Percentiles rank a stretch among this genome's conserved stretches.
Conservation (phyloP, 2,797 vertebrate species). For the Peromyscus eremicus region DNA sequence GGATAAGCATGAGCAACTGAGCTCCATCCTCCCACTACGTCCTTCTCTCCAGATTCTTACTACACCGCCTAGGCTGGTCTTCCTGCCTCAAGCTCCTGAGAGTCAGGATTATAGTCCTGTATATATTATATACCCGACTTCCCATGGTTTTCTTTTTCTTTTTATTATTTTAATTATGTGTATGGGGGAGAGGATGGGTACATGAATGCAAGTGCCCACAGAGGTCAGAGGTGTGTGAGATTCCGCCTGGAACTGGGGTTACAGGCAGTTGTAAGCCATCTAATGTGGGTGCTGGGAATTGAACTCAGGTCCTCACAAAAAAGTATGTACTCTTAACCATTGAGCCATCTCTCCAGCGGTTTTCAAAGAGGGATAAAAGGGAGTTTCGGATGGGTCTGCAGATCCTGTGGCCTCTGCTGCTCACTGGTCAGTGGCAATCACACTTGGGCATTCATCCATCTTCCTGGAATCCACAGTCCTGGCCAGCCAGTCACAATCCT, state of each 20-base stretch:
- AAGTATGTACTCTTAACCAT: neutral
- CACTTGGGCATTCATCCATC: neutral
- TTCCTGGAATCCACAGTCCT: neutral
- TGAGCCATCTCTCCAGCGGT: neutral
- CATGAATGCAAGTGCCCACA: neutral
- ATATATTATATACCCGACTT: neutral
- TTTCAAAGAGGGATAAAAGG: neutral
- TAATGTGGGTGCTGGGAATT: neutral
- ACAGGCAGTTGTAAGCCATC: neutral
- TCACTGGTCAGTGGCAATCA: slow-evolving; percentile 16
- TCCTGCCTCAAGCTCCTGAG: neutral
- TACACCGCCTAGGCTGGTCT: too few relatives aligned
- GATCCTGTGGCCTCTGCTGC: neutral
- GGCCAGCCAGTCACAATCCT: neutral
- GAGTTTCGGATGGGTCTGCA: neutral
- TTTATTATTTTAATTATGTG: neutral
- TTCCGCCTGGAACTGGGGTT: neutral
- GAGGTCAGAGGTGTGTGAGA: neutral
- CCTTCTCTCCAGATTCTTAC: neutral
- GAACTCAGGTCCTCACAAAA: neutral
- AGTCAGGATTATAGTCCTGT: neutral
- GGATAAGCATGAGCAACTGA: neutral
- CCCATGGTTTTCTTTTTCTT: neutral
- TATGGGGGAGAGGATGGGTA: neutral
- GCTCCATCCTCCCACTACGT: too few relatives aligned